These are phyloP conservation scores for Aphelocoma californica DNA, from an alignment of 2,797 vertebrate species.

Conservation along the genomic window DNA sequence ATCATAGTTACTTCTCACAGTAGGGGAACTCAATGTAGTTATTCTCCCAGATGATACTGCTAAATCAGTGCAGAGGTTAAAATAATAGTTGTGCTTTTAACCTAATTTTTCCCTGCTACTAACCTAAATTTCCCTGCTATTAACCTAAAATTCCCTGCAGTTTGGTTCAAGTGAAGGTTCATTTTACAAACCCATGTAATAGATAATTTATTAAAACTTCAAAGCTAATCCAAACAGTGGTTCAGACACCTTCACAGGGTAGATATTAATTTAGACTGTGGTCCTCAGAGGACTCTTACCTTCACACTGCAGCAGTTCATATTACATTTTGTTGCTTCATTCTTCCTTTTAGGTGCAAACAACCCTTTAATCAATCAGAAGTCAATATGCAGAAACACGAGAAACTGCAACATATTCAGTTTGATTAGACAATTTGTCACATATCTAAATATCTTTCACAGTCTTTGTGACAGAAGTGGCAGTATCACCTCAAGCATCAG, in stretches of 20 bases:
- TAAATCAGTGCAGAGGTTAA: fast-evolving
- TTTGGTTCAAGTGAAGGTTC: neutral
- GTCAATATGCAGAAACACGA: neutral
- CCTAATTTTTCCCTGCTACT: neutral
- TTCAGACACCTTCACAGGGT: neutral
- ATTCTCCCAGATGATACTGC: neutral
- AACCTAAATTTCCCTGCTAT: too few species aligned
- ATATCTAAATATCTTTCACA: neutral
- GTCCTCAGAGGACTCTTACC: neutral
- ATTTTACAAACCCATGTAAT: neutral
- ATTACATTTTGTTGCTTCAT: neutral
- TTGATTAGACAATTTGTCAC: neutral
- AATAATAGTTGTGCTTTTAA: neutral
- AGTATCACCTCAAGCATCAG: neutral
- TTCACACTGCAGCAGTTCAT: neutral
- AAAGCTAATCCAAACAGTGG: neutral
- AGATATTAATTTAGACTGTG: neutral
- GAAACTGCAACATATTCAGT: neutral
- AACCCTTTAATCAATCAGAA: neutral
- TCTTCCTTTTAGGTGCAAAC: neutral
- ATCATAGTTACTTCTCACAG: neutral
- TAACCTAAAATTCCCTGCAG: neutral
- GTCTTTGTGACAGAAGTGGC: neutral
- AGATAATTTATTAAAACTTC: neutral
- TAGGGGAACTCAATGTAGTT: neutral